Evolutionary conservation across 2,113 vertebrate species (phyloP), one percentile per base, ranked within the genome.

Genomic region (Sylvia atricapilla): DNA sequence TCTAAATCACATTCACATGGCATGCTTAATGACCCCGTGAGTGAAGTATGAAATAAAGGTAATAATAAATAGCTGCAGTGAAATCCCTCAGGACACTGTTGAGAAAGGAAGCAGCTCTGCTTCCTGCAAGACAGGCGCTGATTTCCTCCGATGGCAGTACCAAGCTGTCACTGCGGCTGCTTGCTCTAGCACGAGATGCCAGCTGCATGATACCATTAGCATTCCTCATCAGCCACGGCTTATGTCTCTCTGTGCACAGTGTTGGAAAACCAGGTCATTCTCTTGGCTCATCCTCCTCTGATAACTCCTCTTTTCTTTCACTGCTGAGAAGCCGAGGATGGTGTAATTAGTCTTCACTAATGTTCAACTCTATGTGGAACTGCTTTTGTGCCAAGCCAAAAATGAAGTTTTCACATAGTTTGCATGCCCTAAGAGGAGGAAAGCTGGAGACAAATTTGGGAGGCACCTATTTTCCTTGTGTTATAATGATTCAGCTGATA

Each of bases 221-320:
- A 94, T 95, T 96, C 93, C 84, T 78, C 84, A 68, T 78, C 94
- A 92, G 86, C 89, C 13, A 0, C 17, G 0, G 93, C 89, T 97
- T 84, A 70, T 89, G 73, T 44, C 89, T 85, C 74, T 64, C 89
- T 90, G 83, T 35, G 90, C 75, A 69, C 64, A 64, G 2, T 3
- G 6, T 35, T 81, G 89, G 94, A 52, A 97, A 97, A 95, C 86
- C 94, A 95, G 95, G 96, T 95, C 96, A 97, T 70, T 84, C 91
- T 77, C 86, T 89, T 95, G 93, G 95, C 93, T 96, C 94, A 56
- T 94, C 86, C 91, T 89, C 83, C 69, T 84, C 92, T 81, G 80
- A 89, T 95, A 94, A 84, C 93, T 89, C 86, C 59, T 90, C 86
- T 94, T 95, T 92, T 94, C 93, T 94, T 90, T 72, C 37, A 21